These are phyloP conservation scores for Cariama cristata DNA, from an alignment of 2,113 vertebrate species.

Conservation along the genomic window DNA sequence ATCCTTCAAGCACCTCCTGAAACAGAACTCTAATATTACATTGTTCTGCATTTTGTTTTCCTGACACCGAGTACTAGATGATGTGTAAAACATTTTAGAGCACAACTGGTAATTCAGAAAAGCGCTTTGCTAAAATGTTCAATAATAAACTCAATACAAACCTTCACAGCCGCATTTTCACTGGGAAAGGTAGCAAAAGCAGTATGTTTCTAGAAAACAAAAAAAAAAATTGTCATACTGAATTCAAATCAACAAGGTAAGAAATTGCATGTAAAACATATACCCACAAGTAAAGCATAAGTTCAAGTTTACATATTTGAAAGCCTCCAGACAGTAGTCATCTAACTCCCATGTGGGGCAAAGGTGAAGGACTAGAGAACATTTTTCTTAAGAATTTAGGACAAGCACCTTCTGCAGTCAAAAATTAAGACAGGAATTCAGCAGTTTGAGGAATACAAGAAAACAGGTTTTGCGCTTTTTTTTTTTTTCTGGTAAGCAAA, in stretches of 20 bases:
- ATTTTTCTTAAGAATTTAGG: not conserved
- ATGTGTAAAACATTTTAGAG: not conserved
- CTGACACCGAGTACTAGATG: not conserved
- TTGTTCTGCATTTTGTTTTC: not conserved
- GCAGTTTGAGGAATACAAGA: not conserved
- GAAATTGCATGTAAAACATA: not conserved
- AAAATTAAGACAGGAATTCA: not conserved
- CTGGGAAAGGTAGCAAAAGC: slow-evolving; percentile 90
- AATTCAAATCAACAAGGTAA: not conserved
- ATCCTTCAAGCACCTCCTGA: not conserved
- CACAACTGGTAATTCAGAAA: not conserved
- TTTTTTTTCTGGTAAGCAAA: not conserved
- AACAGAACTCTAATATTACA: not conserved
- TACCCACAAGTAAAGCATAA: rapidly evolving
- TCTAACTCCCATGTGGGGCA: rapidly evolving
- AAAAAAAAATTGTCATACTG: not conserved
- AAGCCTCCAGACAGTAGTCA: not conserved
- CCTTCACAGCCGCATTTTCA: slow-evolving; percentile 88
- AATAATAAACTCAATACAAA: slow-evolving; percentile 54
- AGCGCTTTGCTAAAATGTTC: not conserved
- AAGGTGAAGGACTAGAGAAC: not conserved
- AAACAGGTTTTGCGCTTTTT: not conserved
- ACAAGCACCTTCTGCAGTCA: not conserved
- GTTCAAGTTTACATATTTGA: not conserved
- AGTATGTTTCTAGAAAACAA: slow-evolving; percentile 89